These are phyloP conservation scores for Argyresthia goedartella DNA, from an alignment of 2,888 invertebrate species.

Conservation along the genomic window DNA sequence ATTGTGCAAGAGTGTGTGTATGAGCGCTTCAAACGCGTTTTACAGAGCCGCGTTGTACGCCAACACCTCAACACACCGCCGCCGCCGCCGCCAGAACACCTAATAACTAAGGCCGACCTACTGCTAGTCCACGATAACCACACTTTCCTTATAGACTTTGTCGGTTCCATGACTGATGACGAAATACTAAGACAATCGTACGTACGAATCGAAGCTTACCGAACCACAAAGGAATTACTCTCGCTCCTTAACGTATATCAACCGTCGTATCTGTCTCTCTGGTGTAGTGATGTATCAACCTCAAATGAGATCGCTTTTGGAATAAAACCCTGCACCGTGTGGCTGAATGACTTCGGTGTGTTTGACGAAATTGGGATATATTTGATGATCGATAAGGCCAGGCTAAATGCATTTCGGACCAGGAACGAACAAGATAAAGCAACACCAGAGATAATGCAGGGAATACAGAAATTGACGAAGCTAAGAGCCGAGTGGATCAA, in stretches of 20 bases:
- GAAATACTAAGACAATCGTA: background rate
- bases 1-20: conserved; percentile 36
- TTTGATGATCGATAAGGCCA: conserved; percentile 9
- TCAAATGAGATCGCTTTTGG: conserved; percentile 31
- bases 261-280: conserved; percentile 28
- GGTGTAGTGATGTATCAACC: conserved; percentile 31
- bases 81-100: background rate
- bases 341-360: conserved; percentile 33
- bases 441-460: background rate
- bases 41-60: conserved; percentile 9
- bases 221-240: conserved; percentile 37
- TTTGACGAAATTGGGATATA: conserved; percentile 19
- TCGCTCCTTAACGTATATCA: conserved; percentile 18
- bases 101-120: background rate
- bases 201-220: conserved; percentile 29
- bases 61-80: background rate
- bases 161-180: conserved; percentile 7
- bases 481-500: conserved; percentile 8
- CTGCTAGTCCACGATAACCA: conserved; percentile 14
- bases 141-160: conserved; percentile 20
- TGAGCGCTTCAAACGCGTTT: conserved; percentile 22
- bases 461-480: background rate
- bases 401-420: conserved; percentile 1
- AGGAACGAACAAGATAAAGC: conserved; percentile 1
- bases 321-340: conserved; percentile 19